Base-by-base conservation (phyloP, 2,888 invertebrate genomes). In the Amblyjoppa fuscipennis region DNA sequence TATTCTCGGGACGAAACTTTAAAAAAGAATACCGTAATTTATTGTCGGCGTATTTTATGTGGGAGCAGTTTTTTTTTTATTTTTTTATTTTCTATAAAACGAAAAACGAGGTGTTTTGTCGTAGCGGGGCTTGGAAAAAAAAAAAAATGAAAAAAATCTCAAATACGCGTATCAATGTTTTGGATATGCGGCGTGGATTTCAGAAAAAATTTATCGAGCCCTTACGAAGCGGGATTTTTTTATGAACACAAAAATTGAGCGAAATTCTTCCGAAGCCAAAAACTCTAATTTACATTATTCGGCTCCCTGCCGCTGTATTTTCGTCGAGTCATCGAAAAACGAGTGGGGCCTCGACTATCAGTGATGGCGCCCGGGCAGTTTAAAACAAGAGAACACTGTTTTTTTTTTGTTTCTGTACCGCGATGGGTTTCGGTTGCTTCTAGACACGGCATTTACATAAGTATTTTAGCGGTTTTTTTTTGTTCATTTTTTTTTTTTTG, bases 391-490 rank as follows among this genome's bases (percentile, higher is more conserved):
- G 71, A 68, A 64, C 66, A 51, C 34, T 53, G 56, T 59, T 16
- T 49, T 49, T 66, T 53, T 41, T 38, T n/a, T 66, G n/a, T 2
- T 64, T 64, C 6, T 64, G 64, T 6, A 31, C 28, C 71, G 71
- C 9, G 25, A 20, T 56, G 71, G 49, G 34, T 31, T 70, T 68
- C 53, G 34, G 74, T 74, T 31, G 69, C 70, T 56, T 56, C 56
- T n/a, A 61, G 71, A 82, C 59, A 68, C 41, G 53, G 68, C 80
- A 93, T 93, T 93, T 92, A 93, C 91, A 93, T 93, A 93, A 93
- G 91, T 93, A 92, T 93, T 90, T 89, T 89, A 89, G 89, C 74
- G 56, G 56, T 90, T 79, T 41, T 41, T 41, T 41, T 41, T 41
- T 41, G 41, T 41, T 41, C 11, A 5, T 34, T 41, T 41, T 41